Base-by-base conservation (phyloP, 1,140 invertebrate genomes). In the Eumeta japonica region DNA sequence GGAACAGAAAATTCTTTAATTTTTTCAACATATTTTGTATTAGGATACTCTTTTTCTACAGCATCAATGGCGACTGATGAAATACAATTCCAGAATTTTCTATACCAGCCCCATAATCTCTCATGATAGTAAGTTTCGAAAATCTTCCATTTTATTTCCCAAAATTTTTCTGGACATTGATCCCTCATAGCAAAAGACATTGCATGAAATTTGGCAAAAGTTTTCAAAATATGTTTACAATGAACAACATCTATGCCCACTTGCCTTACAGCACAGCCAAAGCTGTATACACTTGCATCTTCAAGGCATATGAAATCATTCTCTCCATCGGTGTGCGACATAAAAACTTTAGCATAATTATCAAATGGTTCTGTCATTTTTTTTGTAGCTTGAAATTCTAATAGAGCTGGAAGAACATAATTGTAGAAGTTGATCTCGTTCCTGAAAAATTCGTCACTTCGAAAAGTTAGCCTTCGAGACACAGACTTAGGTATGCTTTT, bases 361-460 rank as follows among this genome's bases (percentile, higher is more conserved):
- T 63, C 56, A 37, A 80, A 81, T 0, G 75, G 75, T 39, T 80
- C 62, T 28, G 56, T 47, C 3, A 70, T n/a, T 28, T 65, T 58
- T 39, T 80, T 65, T 1, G 42, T 52, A 0, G 56, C 37, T 45
- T 83, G 79, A 37, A 82, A 83, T 17, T 73, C 54, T 2, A 80
- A 49, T 35, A 83, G 53, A 2, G 50, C 62, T 10, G 78, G 78
- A 16, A 81, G 54, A 5, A 85, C 81, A 47, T 81, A 71, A 5
- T 72, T 59, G 52, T 86, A 87, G 50, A 86, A 86, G 28, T 61
- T 50, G 7, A 84, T 81, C 64, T 87, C 85, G 49, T 86, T 86
- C 35, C 62, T 57, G 43, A 87, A 87, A 49, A 87, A 87, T 18
- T 84, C 83, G n/a, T 62, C 43, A 14, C 81, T 84, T 32, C 80